Percentiles rank a stretch among this genome's conserved stretches.
Conservation (phyloP, 2,113 vertebrate genomes). For the Bujurquina vittata region DNA sequence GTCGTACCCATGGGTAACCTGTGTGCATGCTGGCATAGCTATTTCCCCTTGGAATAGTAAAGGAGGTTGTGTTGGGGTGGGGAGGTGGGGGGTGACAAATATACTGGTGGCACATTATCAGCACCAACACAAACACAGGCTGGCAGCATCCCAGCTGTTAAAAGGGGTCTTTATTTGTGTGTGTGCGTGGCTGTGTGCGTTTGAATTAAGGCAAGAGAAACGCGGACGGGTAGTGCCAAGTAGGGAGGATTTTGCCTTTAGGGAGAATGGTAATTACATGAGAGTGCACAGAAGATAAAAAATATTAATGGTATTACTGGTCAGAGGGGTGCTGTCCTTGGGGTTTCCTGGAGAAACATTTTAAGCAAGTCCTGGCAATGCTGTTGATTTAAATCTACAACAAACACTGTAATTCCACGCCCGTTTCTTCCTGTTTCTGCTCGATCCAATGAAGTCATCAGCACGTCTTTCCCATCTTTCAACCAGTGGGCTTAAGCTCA, state of each 20-base stretch:
- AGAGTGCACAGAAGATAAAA: slow-evolving; percentile 57
- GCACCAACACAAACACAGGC: slow-evolving; percentile 65
- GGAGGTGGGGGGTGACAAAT: slow-evolving; percentile 35
- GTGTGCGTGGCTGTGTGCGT: slow-evolving; percentile 29
- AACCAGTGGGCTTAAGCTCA: slow-evolving; percentile 29
- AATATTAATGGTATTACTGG: slow-evolving; percentile 64
- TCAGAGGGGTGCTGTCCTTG: slow-evolving; percentile 56
- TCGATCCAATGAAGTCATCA: slow-evolving; percentile 41
- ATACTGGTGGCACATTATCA: slow-evolving; percentile 64
- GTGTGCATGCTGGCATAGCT: slow-evolving; percentile 40
- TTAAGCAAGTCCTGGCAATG: slow-evolving; percentile 41
- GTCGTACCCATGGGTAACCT: background rate
- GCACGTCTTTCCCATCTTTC: slow-evolving; percentile 26
- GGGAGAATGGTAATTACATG: slow-evolving; percentile 69
- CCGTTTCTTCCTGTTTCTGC: slow-evolving; percentile 4
- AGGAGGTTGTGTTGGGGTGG: slow-evolving; percentile 5
- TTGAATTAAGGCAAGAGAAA: slow-evolving; percentile 49
- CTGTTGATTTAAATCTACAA: slow-evolving; percentile 53
- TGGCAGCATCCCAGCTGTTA: slow-evolving; percentile 67
- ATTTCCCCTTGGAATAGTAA: slow-evolving; percentile 40
- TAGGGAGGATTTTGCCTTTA: slow-evolving; percentile 37
- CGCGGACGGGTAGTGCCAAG: slow-evolving; percentile 51
- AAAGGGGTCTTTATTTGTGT: slow-evolving; percentile 57
- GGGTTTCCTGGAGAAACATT: slow-evolving; percentile 49
- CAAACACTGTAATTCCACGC: slow-evolving; percentile 5